Evolutionary conservation across 2,113 vertebrate species (phyloP).

Genomic region (Smithornis capensis): DNA sequence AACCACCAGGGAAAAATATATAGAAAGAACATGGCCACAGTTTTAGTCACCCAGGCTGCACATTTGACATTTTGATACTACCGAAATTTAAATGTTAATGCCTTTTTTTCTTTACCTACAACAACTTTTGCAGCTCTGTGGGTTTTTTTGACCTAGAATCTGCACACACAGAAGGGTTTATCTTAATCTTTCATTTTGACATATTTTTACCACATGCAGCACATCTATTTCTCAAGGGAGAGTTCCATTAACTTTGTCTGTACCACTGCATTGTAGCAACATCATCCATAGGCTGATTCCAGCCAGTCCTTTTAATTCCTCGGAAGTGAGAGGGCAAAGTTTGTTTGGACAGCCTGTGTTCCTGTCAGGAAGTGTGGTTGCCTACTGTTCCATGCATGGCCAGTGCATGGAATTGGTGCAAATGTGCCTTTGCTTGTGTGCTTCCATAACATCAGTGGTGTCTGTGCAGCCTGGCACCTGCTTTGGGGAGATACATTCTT

Average conservation of each 20-base stretch:
- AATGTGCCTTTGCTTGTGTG: neutral
- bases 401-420: neutral
- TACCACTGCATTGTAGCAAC: neutral
- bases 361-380: fast-evolving
- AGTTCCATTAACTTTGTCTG: neutral
- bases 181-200: neutral
- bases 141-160: neutral
- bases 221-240: neutral
- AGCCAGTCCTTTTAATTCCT: neutral
- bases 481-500: neutral
- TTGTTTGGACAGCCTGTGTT: neutral
- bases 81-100: neutral
- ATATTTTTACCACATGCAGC: neutral
- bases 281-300: neutral
- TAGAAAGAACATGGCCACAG: neutral
- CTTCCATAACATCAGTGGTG: neutral
- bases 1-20: neutral
- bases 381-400: neutral
- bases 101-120: neutral
- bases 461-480: neutral
- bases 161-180: neutral
- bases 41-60: neutral
- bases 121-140: neutral
- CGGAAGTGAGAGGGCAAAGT: neutral
- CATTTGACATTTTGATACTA: neutral